These are phyloP conservation scores for Cephus sareptanus DNA, from an alignment of 2,888 invertebrate species.

Conservation along the genomic window DNA sequence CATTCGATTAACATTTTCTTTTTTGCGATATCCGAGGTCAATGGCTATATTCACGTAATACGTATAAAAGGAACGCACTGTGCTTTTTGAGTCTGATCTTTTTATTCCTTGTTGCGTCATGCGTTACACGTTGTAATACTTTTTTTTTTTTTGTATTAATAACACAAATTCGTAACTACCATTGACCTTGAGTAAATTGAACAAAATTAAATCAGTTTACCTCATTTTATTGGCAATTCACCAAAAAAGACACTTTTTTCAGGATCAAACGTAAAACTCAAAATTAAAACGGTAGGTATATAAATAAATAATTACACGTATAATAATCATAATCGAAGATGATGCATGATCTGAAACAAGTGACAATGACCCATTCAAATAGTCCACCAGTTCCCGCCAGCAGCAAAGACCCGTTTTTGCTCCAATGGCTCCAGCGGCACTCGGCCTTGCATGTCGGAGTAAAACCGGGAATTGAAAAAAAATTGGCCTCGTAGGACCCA, in stretches of 20 bases:
- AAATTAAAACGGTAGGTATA: not conserved
- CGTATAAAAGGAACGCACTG: slow-evolving; percentile 10
- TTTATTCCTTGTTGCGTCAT: slow-evolving; percentile 4
- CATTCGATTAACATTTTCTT: slow-evolving; percentile 34
- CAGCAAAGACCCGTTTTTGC: not conserved
- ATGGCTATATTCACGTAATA: not conserved
- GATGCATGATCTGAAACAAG: not conserved
- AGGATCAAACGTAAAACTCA: not conserved
- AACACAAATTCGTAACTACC: not conserved
- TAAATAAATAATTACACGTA: not conserved
- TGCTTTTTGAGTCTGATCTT: slow-evolving; percentile 22
- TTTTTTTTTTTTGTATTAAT: not conserved
- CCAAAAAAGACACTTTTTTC: not conserved
- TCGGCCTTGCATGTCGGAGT: not conserved
- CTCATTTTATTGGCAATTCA: not conserved
- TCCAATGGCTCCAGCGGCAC: not conserved
- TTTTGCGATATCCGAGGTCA: slow-evolving; percentile 4
- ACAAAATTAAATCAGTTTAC: not conserved
- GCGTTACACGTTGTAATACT: not conserved
- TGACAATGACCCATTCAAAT: slow-evolving; percentile 5
- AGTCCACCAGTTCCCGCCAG: not conserved
- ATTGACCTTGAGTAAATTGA: not conserved
- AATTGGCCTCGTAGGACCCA: not conserved
- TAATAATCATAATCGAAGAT: not conserved
- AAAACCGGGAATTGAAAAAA: not conserved